Conservation (phyloP, 2,888 invertebrate genomes). For the Metalampra italica region DNA sequence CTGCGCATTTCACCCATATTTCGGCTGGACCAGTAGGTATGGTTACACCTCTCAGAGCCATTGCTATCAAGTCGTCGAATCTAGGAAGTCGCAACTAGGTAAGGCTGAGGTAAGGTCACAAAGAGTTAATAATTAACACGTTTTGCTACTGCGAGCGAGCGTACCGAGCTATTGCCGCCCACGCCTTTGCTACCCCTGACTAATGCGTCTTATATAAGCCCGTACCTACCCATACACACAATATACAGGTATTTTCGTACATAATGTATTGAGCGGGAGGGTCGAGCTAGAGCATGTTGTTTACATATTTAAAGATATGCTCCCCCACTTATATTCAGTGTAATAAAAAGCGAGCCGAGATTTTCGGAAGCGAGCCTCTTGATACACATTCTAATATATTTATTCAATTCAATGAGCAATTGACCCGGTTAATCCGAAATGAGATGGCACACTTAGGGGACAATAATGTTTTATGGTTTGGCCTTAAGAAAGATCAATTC, state of each 20-base stretch:
- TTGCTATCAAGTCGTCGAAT: not conserved
- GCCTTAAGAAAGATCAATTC: slow-evolving; percentile 5
- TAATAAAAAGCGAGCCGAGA: slow-evolving; percentile 10
- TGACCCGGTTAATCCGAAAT: slow-evolving; percentile 11
- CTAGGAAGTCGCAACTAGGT: too few species aligned
- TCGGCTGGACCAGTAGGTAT: too few species aligned
- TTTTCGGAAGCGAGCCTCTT: slow-evolving; percentile 3
- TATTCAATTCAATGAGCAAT: slow-evolving; percentile 7
- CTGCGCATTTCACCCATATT: too few species aligned
- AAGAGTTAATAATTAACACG: too few species aligned
- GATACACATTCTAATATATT: slow-evolving; percentile 9
- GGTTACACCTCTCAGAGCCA: too few species aligned
- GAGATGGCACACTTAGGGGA: not conserved
- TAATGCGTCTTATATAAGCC: too few species aligned
- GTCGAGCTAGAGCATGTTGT: slow-evolving; percentile 7
- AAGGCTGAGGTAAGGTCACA: too few species aligned
- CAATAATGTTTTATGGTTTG: slow-evolving; percentile 1
- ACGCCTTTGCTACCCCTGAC: too few species aligned
- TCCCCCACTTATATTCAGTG: slow-evolving; percentile 3
- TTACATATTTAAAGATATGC: slow-evolving; percentile 12
- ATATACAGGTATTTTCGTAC: not conserved
- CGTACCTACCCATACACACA: not conserved
- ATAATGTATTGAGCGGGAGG: slow-evolving; percentile 3
- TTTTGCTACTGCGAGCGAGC: too few species aligned
- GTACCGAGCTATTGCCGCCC: too few species aligned